Base-by-base conservation (phyloP, 1,140 invertebrate genomes). In the Leptinotarsa defecta region DNA sequence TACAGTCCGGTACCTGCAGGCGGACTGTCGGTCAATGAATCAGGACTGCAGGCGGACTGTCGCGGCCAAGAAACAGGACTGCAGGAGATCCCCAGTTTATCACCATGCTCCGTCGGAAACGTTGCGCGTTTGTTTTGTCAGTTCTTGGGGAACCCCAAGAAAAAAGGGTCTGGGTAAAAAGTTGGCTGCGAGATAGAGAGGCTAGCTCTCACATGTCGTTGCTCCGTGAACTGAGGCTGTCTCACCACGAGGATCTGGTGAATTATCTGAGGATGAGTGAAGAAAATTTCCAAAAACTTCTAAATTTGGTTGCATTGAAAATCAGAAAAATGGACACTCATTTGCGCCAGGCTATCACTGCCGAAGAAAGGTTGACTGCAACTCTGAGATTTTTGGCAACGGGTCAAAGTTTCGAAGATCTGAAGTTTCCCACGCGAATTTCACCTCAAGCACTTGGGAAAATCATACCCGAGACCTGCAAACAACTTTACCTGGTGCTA, bases 391-490 rank as follows among this genome's bases (percentile, higher is more conserved):
- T 76, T 77, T 77, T 83, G 22, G 79, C 82, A 48, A 83, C 82
- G 68, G 83, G 82, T 34, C 76, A 75, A 48, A 79, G 74, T 61
- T 83, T 80, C 73, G 82, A 84, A 79, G 83, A 87, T 79, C 73
- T 86, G 19, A 83, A 85, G 78, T 86, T 80, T 82, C 80, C 81
- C 65, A 78, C 83, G 68, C 74, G 80, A 43, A 85, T 86, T 75
- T 86, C 84, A 68, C 81, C 84, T 68, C 83, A 85, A 77, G 79
- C 84, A 20, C 74, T 85, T 22, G 74, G 81, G 17, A 61, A 68
- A 75, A 84, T 81, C 48, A 84, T 84, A 71, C 82, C 83, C 48
- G 83, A 86, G 83, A 85, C 82, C 22, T 84, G 80, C 20, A 67
- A 27, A 27, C 24, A 27, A 27, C 24, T 27, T 27, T 27, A 27